A percentile compares a stretch with the other conserved stretches of the same genome.
Evolutionary conservation across 2,113 vertebrate species (phyloP).

Genomic region (Mormyrus iriodes): DNA sequence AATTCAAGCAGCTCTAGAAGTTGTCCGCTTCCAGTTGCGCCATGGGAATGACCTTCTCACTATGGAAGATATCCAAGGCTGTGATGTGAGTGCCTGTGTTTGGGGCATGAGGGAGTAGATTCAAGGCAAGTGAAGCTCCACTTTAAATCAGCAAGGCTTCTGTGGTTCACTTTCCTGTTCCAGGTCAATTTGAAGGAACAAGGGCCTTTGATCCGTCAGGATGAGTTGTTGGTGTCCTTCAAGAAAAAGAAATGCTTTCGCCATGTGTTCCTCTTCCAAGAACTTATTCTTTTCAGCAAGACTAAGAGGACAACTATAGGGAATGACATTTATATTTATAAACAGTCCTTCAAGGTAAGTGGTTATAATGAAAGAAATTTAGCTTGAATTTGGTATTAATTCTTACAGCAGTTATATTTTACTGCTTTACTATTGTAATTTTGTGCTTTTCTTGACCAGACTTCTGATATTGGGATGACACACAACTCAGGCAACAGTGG

Average conservation of each 20-base stretch:
- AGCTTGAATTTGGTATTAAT: neutral
- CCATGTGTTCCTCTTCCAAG: constrained; percentile 69
- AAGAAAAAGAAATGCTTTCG: constrained; percentile 63
- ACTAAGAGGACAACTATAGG: constrained; percentile 61
- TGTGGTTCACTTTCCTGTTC: neutral
- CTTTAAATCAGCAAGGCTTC: neutral
- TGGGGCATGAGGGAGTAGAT: neutral
- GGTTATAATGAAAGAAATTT: neutral
- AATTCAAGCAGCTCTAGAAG: constrained; percentile 56
- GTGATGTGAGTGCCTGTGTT: constrained; percentile 55
- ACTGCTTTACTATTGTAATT: neutral
- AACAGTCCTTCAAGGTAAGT: constrained; percentile 70
- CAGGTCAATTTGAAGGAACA: constrained; percentile 74
- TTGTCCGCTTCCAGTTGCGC: constrained; percentile 64
- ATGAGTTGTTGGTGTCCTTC: constrained; percentile 63
- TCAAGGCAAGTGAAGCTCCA: neutral
- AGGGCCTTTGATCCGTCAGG: constrained; percentile 64
- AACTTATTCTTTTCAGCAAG: constrained; percentile 70
- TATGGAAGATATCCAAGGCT: constrained; percentile 67
- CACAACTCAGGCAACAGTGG: constrained; percentile 53
- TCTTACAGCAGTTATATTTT: neutral
- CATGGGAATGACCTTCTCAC: constrained; percentile 70
- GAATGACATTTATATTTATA: constrained; percentile 70
- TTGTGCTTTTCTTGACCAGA: constrained; percentile 41
- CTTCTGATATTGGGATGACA: constrained; percentile 67